phyloP scores from a whole-genome alignment of 2,888 invertebrate genomes.

The Nebria salina region DNA sequence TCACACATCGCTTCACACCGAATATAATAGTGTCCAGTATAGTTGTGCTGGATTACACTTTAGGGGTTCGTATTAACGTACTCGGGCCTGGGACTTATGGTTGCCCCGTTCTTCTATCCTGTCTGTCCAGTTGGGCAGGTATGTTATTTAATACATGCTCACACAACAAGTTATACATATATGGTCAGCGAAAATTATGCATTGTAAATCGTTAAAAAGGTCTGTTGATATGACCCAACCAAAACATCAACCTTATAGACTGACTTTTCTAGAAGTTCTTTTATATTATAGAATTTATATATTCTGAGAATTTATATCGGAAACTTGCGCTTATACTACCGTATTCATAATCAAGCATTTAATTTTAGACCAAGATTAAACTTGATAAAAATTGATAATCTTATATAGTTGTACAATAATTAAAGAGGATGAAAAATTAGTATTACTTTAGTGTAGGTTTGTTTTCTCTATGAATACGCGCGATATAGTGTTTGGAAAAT shows the following conservation, averaged over 20 bases:
- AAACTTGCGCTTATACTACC: no score
- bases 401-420: no score
- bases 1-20: neutral
- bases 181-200: neutral
- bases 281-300: no score
- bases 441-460: no score
- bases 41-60: neutral
- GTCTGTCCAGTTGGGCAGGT: neutral
- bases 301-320: no score
- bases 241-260: neutral
- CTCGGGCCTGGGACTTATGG: neutral
- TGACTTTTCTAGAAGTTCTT: neutral
- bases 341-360: no score
- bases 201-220: neutral
- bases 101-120: neutral
- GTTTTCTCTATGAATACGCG: no score
- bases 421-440: no score
- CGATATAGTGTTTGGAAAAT: no score
- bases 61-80: neutral
- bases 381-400: no score
- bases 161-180: neutral
- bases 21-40: constrained; percentile 1
- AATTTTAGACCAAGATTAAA: no score
- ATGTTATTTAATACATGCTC: neutral
- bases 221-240: neutral